A percentile compares a stretch with the other conserved stretches of the same genome.
Conservation (phyloP, 2,888 invertebrate species). For the Folsomia candida region DNA sequence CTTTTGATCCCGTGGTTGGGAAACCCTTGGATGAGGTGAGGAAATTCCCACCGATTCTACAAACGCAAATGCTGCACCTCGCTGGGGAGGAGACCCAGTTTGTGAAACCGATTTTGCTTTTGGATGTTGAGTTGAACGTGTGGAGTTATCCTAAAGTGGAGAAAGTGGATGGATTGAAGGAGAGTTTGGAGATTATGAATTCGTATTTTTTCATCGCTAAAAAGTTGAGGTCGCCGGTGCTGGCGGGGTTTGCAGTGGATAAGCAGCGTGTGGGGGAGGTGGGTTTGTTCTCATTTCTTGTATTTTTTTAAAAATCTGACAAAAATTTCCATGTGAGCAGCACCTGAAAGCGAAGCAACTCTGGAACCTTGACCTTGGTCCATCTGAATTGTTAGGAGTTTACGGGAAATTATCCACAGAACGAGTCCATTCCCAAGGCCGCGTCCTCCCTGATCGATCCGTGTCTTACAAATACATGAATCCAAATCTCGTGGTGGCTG, state of each 20-base stretch:
- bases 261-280: constrained; percentile 19
- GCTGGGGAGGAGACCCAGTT: constrained; percentile 68
- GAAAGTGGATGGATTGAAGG: constrained; percentile 56
- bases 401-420: constrained; percentile 68
- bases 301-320: neutral
- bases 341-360: constrained; percentile 60
- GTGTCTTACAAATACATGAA: constrained; percentile 98
- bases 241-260: constrained; percentile 41
- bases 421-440: constrained; percentile 88
- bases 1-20: constrained; percentile 90
- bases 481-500: constrained; percentile 88
- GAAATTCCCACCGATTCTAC: constrained; percentile 61
- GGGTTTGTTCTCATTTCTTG: neutral
- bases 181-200: constrained; percentile 48
- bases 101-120: constrained; percentile 72
- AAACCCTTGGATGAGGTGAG: constrained; percentile 59
- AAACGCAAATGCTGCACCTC: constrained; percentile 69
- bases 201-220: constrained; percentile 41
- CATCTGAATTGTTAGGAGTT: constrained; percentile 64
- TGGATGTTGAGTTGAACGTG: constrained; percentile 66
- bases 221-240: constrained; percentile 14
- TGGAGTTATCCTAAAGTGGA: constrained; percentile 74
- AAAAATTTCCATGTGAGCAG: constrained; percentile 11
- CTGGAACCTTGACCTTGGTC: constrained; percentile 72
- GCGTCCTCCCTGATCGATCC: constrained; percentile 89